Percentiles rank a stretch among this genome's conserved stretches.
Evolutionary conservation across 2,888 invertebrate genomes (phyloP).

Genomic region (Acanthopleura granulata): DNA sequence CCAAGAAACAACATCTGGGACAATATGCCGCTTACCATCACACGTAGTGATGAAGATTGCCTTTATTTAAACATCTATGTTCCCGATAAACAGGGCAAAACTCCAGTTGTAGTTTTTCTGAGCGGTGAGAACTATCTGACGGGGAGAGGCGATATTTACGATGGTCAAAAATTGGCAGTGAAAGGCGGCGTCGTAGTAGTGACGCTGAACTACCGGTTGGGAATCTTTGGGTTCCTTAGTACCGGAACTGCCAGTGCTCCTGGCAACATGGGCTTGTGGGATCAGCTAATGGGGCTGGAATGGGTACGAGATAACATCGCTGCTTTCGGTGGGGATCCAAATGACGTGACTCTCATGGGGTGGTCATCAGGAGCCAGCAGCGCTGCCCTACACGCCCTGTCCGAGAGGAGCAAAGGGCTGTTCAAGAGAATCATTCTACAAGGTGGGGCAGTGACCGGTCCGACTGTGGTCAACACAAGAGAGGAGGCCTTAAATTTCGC

Average conservation of each 20-base stretch:
- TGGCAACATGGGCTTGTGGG: conserved; percentile 53
- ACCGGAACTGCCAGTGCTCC: conserved; percentile 39
- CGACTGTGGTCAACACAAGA: not conserved
- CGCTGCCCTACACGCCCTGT: conserved; percentile 39
- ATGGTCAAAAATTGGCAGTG: conserved; percentile 36
- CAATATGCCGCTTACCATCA: not conserved
- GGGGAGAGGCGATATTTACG: conserved; percentile 40
- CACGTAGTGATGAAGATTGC: conserved; percentile 39
- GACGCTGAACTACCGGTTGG: conserved; percentile 46
- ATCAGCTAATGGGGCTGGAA: conserved; percentile 44
- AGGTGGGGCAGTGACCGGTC: conserved; percentile 40
- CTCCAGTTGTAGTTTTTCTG: conserved; percentile 40
- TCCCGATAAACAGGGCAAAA: conserved; percentile 27
- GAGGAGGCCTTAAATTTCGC: not conserved
- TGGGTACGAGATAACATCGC: conserved; percentile 50
- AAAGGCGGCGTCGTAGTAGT: conserved; percentile 41
- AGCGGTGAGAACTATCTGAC: conserved; percentile 40
- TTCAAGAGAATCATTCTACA: conserved; percentile 46
- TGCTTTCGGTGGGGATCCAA: conserved; percentile 42
- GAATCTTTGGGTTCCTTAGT: conserved; percentile 49
- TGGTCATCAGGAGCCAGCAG: conserved; percentile 48
- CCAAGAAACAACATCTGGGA: not conserved
- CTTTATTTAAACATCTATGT: conserved; percentile 45
- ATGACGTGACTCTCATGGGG: conserved; percentile 44
- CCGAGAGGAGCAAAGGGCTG: conserved; percentile 40